phyloP scores from a whole-genome alignment of 1,140 invertebrate genomes.

The Zaprionus kolodkinae region DNA sequence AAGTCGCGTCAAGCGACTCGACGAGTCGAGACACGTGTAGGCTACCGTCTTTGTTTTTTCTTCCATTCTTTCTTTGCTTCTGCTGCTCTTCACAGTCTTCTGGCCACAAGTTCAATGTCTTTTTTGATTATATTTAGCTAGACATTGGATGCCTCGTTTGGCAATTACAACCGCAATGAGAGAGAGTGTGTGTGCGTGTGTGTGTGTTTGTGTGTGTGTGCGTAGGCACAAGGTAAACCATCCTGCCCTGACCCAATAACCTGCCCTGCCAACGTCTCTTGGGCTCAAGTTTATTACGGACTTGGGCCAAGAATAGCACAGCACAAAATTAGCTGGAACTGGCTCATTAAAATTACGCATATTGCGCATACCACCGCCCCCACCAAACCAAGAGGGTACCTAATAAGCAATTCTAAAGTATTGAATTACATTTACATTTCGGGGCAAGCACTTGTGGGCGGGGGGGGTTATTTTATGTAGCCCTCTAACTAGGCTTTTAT shows the following conservation, averaged over 20 bases:
- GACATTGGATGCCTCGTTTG: slow-evolving; percentile 15
- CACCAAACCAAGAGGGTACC: neutral
- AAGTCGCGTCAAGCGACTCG: slow-evolving; percentile 18
- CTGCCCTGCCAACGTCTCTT: neutral
- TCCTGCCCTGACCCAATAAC: slow-evolving; percentile 40
- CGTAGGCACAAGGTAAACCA: slow-evolving; percentile 34
- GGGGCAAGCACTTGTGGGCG: neutral
- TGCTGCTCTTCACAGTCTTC: slow-evolving; percentile 17
- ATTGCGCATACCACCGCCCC: slow-evolving; percentile 43
- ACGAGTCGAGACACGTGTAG: slow-evolving; percentile 35
- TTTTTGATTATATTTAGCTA: slow-evolving; percentile 22
- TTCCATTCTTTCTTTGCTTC: neutral
- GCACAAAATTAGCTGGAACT: slow-evolving; percentile 36
- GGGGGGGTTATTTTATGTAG: slow-evolving; percentile 22
- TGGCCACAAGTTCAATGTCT: slow-evolving; percentile 51
- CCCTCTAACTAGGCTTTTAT: slow-evolving; percentile 7
- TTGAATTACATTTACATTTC: slow-evolving; percentile 49
- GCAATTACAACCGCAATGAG: slow-evolving; percentile 42
- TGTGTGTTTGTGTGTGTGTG: neutral
- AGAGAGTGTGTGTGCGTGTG: slow-evolving; percentile 1
- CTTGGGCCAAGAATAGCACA: slow-evolving; percentile 9
- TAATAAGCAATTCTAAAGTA: slow-evolving; percentile 48
- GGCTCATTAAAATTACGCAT: slow-evolving; percentile 39
- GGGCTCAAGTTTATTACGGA: slow-evolving; percentile 31
- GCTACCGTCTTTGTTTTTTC: slow-evolving; percentile 19